Evolutionary conservation across 2,888 invertebrate species (phyloP).

Genomic region (Brachyopa scutellaris): DNA sequence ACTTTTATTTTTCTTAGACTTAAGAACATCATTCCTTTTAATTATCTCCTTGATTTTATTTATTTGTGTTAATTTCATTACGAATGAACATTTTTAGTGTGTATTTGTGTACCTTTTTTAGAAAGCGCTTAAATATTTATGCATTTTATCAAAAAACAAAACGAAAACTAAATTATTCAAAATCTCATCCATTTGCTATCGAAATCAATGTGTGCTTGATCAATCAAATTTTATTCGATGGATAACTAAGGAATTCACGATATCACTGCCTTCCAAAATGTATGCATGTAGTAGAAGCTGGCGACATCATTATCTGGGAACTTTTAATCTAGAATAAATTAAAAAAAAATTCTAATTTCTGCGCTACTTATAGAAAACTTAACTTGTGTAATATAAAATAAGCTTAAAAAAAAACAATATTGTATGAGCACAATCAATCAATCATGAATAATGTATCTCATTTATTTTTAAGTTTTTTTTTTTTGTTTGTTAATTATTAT

Average conservation of each 20-base stretch:
- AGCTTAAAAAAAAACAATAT: slow-evolving; percentile 40
- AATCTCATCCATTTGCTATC: not conserved
- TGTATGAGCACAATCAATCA: slow-evolving; percentile 70
- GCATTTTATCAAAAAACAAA: slow-evolving; percentile 16
- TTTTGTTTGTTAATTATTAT: slow-evolving; percentile 31
- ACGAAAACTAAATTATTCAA: slow-evolving; percentile 13
- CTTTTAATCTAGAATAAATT: not conserved
- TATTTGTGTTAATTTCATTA: slow-evolving; percentile 66
- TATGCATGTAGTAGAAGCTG: not conserved
- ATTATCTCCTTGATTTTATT: slow-evolving; percentile 73
- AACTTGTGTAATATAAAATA: slow-evolving; percentile 43
- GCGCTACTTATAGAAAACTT: slow-evolving; percentile 47
- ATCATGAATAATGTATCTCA: slow-evolving; percentile 64
- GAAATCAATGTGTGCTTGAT: slow-evolving; percentile 13
- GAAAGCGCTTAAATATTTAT: slow-evolving; percentile 33
- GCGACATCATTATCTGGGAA: not conserved
- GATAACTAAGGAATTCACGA: slow-evolving; percentile 41
- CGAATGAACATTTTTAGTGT: slow-evolving; percentile 67
- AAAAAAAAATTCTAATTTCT: slow-evolving; percentile 9
- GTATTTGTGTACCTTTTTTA: slow-evolving; percentile 5
- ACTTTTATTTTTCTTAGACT: slow-evolving; percentile 73
- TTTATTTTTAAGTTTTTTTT: slow-evolving; percentile 53
- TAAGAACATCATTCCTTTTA: slow-evolving; percentile 71
- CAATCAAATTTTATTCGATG: slow-evolving; percentile 14
- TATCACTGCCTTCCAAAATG: slow-evolving; percentile 68